Evolutionary conservation across 2,113 vertebrate genomes (phyloP).

Genomic region (Heterocephalus glaber): DNA sequence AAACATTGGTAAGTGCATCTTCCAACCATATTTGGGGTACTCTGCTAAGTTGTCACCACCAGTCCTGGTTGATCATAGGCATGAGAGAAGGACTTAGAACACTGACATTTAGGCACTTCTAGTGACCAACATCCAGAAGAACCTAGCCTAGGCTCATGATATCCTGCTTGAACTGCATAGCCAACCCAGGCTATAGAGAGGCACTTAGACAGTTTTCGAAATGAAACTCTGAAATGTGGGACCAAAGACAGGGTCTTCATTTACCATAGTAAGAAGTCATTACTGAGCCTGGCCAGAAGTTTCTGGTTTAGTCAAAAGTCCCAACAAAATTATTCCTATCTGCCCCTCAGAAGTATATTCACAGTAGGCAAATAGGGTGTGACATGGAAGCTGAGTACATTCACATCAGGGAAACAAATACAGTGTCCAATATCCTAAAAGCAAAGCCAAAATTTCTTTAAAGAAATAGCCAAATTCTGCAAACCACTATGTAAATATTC

Average conservation of each 20-base stretch:
- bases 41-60: not conserved
- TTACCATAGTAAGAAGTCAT: not conserved
- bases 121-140: not conserved
- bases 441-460: constrained; percentile 10
- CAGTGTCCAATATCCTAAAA: not conserved
- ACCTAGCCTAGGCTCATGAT: not conserved
- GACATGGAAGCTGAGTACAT: not conserved
- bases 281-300: not conserved
- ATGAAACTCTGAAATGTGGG: not conserved
- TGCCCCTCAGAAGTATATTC: not conserved
- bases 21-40: not conserved
- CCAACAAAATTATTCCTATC: not conserved
- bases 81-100: not conserved
- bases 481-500: not conserved
- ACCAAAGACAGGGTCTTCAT: not conserved
- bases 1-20: not conserved
- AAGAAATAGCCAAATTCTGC: constrained; percentile 2
- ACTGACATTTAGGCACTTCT: not conserved
- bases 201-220: not conserved
- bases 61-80: not conserved
- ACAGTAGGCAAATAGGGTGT: not conserved
- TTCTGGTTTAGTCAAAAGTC: constrained; percentile 34
- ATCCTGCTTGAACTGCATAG: not conserved
- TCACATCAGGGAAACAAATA: constrained; percentile 54
- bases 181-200: not conserved